Percentiles rank a stretch among this genome's conserved stretches.
Conservation (phyloP, 2,797 vertebrate species). For the Pagetopsis macropterus region DNA sequence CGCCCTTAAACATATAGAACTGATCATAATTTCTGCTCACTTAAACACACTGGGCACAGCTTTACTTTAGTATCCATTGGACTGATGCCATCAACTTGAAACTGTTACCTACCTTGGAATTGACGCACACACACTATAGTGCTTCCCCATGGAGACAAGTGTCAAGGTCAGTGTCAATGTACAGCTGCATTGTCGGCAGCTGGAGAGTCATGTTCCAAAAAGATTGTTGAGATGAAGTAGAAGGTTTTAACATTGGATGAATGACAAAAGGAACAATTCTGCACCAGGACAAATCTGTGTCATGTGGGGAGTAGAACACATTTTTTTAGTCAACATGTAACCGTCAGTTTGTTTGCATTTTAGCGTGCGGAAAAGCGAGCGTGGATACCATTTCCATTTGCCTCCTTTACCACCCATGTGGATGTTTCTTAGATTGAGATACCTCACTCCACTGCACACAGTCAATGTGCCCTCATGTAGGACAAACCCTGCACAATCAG, state of each 20-base stretch:
- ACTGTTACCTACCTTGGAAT: no score
- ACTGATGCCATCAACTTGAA: background rate
- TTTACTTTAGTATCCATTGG: background rate
- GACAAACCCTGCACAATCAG: conserved; percentile 72
- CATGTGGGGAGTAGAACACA: background rate
- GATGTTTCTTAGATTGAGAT: conserved; percentile 74
- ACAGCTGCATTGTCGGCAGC: conserved; percentile 53
- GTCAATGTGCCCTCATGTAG: conserved; percentile 81
- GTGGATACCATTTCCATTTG: conserved; percentile 49
- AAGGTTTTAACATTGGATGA: background rate
- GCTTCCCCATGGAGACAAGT: conserved; percentile 62
- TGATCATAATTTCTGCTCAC: background rate
- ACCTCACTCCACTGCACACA: conserved; percentile 77
- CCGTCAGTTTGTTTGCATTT: conserved; percentile 29
- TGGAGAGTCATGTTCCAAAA: conserved; percentile 29
- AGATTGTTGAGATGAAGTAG: background rate
- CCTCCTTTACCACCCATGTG: conserved; percentile 77
- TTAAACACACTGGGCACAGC: background rate
- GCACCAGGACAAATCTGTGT: background rate
- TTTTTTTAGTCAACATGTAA: conserved; percentile 16
- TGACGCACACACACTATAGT: conserved; percentile 56
- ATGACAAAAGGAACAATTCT: conserved; percentile 1
- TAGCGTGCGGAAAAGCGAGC: conserved; percentile 36
- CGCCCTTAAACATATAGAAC: background rate
- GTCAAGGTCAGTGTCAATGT: conserved; percentile 64